Base-by-base conservation (phyloP, 2,797 vertebrate species). In the Erethizon dorsatum region DNA sequence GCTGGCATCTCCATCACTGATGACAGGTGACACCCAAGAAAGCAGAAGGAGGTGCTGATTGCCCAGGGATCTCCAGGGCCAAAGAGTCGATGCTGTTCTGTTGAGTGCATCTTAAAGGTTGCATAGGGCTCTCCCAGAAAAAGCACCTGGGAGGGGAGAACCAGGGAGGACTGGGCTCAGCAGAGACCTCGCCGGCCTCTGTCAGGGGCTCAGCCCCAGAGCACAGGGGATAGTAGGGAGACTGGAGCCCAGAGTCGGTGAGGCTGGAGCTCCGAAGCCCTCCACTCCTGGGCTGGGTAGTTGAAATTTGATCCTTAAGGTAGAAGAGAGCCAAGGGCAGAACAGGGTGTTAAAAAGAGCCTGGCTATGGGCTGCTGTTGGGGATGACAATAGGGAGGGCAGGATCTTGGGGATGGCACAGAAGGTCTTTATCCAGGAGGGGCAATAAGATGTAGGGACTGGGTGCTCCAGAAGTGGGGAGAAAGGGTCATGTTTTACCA, bases 1-100 rank as follows among this genome's bases (percentile, higher is more conserved):
- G 28, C 45, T 77, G 67, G 22, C 20, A 0, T 47, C 57, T 83
- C 67, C 1, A 0, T 54, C 50, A 57, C 17, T 0, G 0, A 45
- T 28, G n/a, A 33, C 88, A 33, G 37, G 33, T 28, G 10, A 57
- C 8, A 22, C n/a, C 2, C n/a, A 65, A 77, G 90, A 47, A 73
- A 54, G 69, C 75, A 47, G 54, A 73, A 90, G 79, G 31, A 41
- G 18, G 37, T 22, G n/a, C 73, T 18, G 1, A 2, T 59, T 18
- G 1, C 73, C 69, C 45, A 3, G 71, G 33, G 65, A 37, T 65
- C 80, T 84, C 87, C 20, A 20, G n/a, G 47, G 37, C 67, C 33
- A 91, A 71, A 83, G 17, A 14, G 1, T 56, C 33, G 56, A 37
- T 50, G 77, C 73, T 50, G 20, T 56, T 20, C 69, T 54, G 82